phyloP scores from a whole-genome alignment of 2,888 invertebrate species.

The Chrysolina oricalcia region DNA sequence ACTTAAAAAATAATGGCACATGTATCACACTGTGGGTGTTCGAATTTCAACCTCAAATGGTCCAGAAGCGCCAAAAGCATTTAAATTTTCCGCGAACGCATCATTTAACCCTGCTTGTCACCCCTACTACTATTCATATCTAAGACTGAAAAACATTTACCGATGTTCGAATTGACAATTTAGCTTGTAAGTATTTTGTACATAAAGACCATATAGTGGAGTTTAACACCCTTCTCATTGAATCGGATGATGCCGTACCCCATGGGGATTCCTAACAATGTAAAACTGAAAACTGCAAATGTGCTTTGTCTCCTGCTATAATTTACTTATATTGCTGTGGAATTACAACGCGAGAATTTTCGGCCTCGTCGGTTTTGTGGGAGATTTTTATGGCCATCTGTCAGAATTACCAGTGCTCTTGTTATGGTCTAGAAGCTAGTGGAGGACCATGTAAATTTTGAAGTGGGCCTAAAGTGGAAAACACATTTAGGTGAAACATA shows the following conservation, averaged over 20 bases:
- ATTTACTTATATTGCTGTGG: slow-evolving; percentile 57
- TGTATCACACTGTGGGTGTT: slow-evolving; percentile 55
- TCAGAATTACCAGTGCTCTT: slow-evolving; percentile 29
- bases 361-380: slow-evolving; percentile 48
- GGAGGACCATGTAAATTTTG: slow-evolving; percentile 17
- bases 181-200: background rate
- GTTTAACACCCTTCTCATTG: background rate
- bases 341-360: slow-evolving; percentile 54
- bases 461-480: background rate
- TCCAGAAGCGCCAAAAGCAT: slow-evolving; percentile 56
- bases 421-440: background rate
- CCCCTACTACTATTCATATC: slow-evolving; percentile 34
- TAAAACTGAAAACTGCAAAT: slow-evolving; percentile 51
- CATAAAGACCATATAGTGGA: slow-evolving; percentile 7
- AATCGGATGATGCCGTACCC: slow-evolving; percentile 4
- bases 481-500: background rate
- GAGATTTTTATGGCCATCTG: slow-evolving; percentile 38
- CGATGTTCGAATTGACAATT: background rate
- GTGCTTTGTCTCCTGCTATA: slow-evolving; percentile 56
- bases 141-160: background rate
- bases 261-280: slow-evolving; percentile 55
- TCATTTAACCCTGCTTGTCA: slow-evolving; percentile 58
- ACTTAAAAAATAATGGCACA: slow-evolving; percentile 36
- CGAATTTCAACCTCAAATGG: slow-evolving; percentile 56
- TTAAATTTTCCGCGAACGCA: slow-evolving; percentile 56